Evolutionary conservation across 2,113 vertebrate species (phyloP).

Genomic region (Nicator chloris): DNA sequence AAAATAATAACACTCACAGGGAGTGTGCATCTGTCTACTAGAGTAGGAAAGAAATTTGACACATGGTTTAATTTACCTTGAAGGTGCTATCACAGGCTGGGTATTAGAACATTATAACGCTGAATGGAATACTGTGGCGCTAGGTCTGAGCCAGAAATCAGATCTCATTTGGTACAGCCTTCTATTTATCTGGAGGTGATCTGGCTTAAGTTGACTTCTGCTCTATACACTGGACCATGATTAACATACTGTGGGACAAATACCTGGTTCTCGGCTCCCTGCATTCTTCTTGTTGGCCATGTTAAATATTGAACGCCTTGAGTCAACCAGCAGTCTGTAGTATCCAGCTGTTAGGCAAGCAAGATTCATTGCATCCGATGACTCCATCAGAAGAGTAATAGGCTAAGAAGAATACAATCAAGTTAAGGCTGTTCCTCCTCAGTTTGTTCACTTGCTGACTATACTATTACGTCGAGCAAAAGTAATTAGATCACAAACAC

Average conservation of each 20-base stretch:
- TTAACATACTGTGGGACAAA: not conserved
- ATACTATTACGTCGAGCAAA: not conserved
- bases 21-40: not conserved
- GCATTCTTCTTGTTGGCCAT: conserved; percentile 89
- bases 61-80: not conserved
- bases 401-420: conserved; percentile 77
- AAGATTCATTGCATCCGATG: conserved; percentile 97
- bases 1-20: not conserved
- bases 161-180: not conserved
- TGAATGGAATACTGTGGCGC: not conserved
- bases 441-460: not conserved
- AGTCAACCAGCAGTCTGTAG: conserved; percentile 94
- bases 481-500: not conserved
- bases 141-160: not conserved
- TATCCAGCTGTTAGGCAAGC: conserved; percentile 97
- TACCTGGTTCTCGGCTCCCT: conserved; percentile 79
- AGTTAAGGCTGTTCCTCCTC: conserved; percentile 15
- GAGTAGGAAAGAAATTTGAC: not conserved
- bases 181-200: not conserved
- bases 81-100: not conserved
- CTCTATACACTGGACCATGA: not conserved
- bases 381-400: conserved; percentile 96
- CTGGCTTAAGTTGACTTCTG: not conserved
- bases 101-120: not conserved
- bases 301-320: conserved; percentile 96